Base-by-base conservation (phyloP, 2,888 invertebrate species). In the Cheilosia grossa region DNA sequence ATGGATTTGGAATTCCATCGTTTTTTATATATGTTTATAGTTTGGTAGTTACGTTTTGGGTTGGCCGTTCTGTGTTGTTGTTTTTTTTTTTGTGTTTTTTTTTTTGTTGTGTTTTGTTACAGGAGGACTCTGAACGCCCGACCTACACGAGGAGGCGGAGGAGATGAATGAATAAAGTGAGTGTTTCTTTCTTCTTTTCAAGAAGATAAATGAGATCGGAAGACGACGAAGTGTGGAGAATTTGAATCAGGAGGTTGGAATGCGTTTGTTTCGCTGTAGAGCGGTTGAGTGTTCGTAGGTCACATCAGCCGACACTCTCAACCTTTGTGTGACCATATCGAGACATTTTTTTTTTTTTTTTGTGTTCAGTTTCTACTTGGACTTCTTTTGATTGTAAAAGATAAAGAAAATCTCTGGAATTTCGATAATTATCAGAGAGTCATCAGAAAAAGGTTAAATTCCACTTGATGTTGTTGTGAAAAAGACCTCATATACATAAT, bases 161-260 rank as follows among this genome's bases (percentile, higher is more conserved):
- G 67, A 82, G 82, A 86, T 86, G 86, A 86, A 86, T 86, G 86
- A 86, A 86, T 86, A 77, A 82, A 82, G 77, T 82, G 77, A 86
- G 86, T 75, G 81, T 85, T 80, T 85, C 81, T 85, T 81, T 81
- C 70, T 85, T 81, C 81, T 85, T 82, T 81, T 85, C 75, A 82
- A 82, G 66, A 86, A 86, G 86, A 86, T 82, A 86, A 86, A 86
- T 86, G 82, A 86, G 82, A 86, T 82, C 86, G 86, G 74, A 82
- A 86, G 82, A 86, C 82, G 80, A 74, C 73, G 82, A 82, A 82
- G 82, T 82, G 86, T 86, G 82, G 86, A 86, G 82, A 82, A 82
- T 82, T 82, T 86, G 82, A 86, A 86, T 86, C 86, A 86, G 77
- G 82, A 82, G 81, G 82, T 77, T 86, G 86, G 86, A 86, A 86